Percentiles rank a stretch among this genome's conserved stretches.
These are phyloP conservation scores for Mizuhopecten yessoensis DNA, from an alignment of 1,140 invertebrate species.

Conservation along the genomic window DNA sequence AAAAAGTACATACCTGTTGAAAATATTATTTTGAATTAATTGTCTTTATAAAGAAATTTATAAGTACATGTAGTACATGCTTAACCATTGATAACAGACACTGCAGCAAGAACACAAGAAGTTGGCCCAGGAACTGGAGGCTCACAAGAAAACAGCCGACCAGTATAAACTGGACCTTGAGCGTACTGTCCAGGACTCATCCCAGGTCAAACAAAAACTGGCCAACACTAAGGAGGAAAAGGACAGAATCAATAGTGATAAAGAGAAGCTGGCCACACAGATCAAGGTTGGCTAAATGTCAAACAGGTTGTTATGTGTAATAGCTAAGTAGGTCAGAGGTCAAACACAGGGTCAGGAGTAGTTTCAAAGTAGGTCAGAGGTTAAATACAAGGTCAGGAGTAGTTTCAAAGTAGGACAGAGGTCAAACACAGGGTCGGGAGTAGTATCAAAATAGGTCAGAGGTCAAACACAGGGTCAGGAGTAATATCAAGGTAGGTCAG, in stretches of 20 bases:
- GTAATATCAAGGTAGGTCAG: constrained; percentile 65
- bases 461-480: too few relatives aligned
- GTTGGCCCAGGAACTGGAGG: constrained; percentile 84
- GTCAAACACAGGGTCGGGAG: too few relatives aligned
- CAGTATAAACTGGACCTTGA: constrained; percentile 72
- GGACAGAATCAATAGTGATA: constrained; percentile 69
- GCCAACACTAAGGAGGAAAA: constrained; percentile 83
- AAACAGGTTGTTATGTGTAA: too few relatives aligned
- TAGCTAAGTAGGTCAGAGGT: too few relatives aligned
- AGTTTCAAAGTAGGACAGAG: too few relatives aligned
- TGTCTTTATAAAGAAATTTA: neutral
- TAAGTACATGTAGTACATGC: neutral
- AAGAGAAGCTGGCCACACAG: constrained; percentile 64
- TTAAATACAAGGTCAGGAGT: too few relatives aligned
- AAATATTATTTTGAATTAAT: neutral
- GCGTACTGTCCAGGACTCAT: constrained; percentile 83
- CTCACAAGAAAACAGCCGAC: constrained; percentile 62
- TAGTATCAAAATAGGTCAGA: too few relatives aligned
- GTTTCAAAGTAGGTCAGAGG: too few relatives aligned
- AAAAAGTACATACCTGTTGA: too few relatives aligned
- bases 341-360: too few relatives aligned
- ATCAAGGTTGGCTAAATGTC: constrained; percentile 64
- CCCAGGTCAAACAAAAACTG: constrained; percentile 82
- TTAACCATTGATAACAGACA: constrained; percentile 80
- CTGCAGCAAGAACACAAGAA: constrained; percentile 85